phyloP scores from a whole-genome alignment of 2,888 invertebrate genomes.

The Agrilus mali region DNA sequence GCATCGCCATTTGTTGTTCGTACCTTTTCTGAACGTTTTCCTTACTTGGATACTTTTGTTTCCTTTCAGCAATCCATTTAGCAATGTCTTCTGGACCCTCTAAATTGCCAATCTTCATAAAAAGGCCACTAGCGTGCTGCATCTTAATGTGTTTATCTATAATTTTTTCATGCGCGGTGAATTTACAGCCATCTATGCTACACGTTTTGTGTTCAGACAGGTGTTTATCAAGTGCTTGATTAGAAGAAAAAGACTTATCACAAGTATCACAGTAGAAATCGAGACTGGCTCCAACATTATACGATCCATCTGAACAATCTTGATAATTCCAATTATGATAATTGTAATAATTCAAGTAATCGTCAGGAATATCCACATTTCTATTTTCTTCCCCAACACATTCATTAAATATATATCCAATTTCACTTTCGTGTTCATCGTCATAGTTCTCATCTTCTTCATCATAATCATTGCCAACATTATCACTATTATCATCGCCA shows the following conservation, averaged over 20 bases:
- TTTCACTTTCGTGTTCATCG: too few relatives aligned
- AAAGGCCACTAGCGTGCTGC: conserved; percentile 77
- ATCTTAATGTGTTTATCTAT: conserved; percentile 69
- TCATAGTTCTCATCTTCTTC: background rate
- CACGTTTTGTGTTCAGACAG: conserved; percentile 65
- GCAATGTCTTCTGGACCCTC: conserved; percentile 70
- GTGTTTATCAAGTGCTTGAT: conserved; percentile 51
- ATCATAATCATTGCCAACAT: background rate
- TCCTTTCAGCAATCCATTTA: conserved; percentile 75
- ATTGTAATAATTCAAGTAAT: conserved; percentile 1
- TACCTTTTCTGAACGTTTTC: conserved; percentile 50
- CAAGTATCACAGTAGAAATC: conserved; percentile 66
- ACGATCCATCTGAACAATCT: conserved; percentile 15
- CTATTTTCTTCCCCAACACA: background rate
- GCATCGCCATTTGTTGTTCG: conserved; percentile 50
- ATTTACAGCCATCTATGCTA: conserved; percentile 67
- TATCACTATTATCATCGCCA: background rate
- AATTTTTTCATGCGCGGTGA: conserved; percentile 64
- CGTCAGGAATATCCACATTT: too few relatives aligned
- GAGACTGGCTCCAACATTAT: conserved; percentile 14
- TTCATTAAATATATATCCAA: background rate
- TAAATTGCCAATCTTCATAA: conserved; percentile 59
- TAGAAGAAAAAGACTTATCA: conserved; percentile 56
- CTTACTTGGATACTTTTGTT: conserved; percentile 40
- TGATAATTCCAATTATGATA: conserved; percentile 14